Conservation (phyloP, 2,797 vertebrate species). For the Pagetopsis macropterus region DNA sequence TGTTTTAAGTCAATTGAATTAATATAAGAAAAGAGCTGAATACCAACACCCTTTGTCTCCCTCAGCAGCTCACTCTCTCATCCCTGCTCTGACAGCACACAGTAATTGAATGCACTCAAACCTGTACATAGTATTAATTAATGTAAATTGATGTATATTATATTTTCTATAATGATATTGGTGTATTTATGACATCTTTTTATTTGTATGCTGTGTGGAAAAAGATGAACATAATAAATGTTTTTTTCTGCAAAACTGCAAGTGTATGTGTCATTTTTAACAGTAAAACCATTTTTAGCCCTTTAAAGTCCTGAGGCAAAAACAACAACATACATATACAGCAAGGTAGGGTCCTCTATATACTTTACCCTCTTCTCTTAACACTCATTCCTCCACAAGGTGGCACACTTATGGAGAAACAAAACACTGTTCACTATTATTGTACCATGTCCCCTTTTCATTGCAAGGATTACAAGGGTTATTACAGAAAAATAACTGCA, state of each 20-base stretch:
- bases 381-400: constrained; percentile 36
- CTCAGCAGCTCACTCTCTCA: constrained; percentile 34
- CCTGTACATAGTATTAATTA: constrained; percentile 77
- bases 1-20: constrained; percentile 6
- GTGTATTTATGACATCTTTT: constrained; percentile 77
- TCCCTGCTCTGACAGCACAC: constrained; percentile 63
- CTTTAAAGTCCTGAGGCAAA: background rate
- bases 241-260: constrained; percentile 26
- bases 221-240: constrained; percentile 72
- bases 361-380: background rate
- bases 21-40: constrained; percentile 44
- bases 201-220: constrained; percentile 35
- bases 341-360: background rate
- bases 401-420: constrained; percentile 13
- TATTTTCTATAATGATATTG: constrained; percentile 72
- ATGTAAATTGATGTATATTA: constrained; percentile 75
- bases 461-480: background rate
- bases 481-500: background rate
- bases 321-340: background rate
- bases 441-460: background rate
- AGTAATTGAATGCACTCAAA: constrained; percentile 79
- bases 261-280: background rate
- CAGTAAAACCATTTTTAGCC: background rate
- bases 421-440: background rate
- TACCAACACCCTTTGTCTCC: constrained; percentile 19